A percentile compares a stretch with the other conserved stretches of the same genome.
Conservation (phyloP, 2,113 vertebrate genomes). For the Passer domesticus region DNA sequence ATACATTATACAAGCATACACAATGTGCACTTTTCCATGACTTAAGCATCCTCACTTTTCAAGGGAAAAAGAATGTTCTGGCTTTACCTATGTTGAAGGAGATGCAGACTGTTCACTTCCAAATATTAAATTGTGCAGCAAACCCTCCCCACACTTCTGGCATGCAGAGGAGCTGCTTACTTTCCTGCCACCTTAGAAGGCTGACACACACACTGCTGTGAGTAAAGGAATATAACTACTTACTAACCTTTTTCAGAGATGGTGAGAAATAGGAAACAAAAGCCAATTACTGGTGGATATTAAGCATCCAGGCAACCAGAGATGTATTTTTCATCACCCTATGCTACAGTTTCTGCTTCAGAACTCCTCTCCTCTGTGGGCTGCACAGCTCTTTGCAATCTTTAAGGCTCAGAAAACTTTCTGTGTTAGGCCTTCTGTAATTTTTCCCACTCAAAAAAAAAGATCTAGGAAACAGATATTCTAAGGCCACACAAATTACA, state of each 20-base stretch:
- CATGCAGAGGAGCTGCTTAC: background rate
- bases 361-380: background rate
- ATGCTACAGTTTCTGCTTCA: background rate
- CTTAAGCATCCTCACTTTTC: background rate
- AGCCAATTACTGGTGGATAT: background rate
- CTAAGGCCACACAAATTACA: background rate
- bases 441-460: background rate
- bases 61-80: background rate
- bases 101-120: background rate
- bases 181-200: background rate
- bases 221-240: background rate
- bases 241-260: background rate
- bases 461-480: background rate
- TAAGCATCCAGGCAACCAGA: background rate
- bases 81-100: background rate
- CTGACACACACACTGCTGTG: background rate
- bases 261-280: background rate
- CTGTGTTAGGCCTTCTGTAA: background rate
- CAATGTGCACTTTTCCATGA: background rate
- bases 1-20: background rate
- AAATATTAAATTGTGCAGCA: background rate
- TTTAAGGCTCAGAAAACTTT: background rate
- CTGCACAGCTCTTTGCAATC: background rate
- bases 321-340: background rate
- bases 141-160: rapidly evolving